Evolutionary conservation across 2,888 invertebrate species (phyloP), one percentile per base, ranked within the genome.

Genomic region (Ophonus ardosiacus): DNA sequence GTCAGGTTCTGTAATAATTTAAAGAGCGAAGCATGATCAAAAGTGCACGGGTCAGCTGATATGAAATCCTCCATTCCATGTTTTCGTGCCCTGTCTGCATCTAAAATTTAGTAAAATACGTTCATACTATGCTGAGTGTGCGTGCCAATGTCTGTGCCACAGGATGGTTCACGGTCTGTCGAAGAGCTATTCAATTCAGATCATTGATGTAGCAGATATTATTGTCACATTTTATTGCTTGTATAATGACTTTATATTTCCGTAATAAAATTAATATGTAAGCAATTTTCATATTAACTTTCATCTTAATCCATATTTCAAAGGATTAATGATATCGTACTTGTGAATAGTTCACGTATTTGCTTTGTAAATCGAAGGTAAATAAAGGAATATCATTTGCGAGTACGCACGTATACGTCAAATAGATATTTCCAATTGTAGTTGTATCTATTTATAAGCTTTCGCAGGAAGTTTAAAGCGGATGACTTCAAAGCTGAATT

Each of bases 41-140:
- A 98, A 91, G 96, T 97, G 91, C 98, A 98, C 0, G 99, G 99
- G 92, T 99, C 99, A n/a, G 99, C 98, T 89, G 98, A 98, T 88
- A 99, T 99, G 91, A 97, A 99, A 92, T 99, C 99, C 90, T 99
- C 99, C 97, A 99, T 98, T 68, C 99, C 99, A 90, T 99, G 99
- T 91, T 99, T 99, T 85, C 98, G 94, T 51, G 99, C 99, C 90
- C 98, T 95, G 90, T 98, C 98, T 74, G 97, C 97, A 92, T 98
- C 98, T 96, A 90, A 38, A 91, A 90, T 59, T 88, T 87, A 85
- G 81, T 86, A 43, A 74, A 74, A 43, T 18, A 18, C 71, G 21
- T 74, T 74, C 56, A 78, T 43, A 51, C 56, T n/a, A 76, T 56
- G 24, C 21, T 56, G 78, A 56, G 38, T 31, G 59, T 59, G 78